Evolutionary conservation across 2,797 vertebrate species (phyloP), one percentile per base, ranked within the genome.

Genomic region (Limosa lapponica): DNA sequence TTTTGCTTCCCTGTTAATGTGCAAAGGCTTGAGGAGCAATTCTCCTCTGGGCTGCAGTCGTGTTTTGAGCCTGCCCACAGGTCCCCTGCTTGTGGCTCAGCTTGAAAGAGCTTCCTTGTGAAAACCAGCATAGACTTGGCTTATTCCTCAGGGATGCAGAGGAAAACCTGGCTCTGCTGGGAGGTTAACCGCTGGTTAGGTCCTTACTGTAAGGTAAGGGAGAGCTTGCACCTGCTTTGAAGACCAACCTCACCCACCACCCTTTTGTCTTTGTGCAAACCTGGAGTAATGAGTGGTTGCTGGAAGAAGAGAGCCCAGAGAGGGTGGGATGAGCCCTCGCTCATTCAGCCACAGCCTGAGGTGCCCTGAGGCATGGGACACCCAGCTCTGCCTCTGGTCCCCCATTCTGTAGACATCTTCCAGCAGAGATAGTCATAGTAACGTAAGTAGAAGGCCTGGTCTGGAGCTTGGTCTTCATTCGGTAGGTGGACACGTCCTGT

Each of bases 91-190:
- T 49, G 16, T 2, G 16, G 73, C 20, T 61, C 39, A 69, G 58
- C 41, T 67, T 72, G 55, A 15, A 66, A 25, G 25, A 55, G 5
- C 11, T 52, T 51, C 22, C 25, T 51, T 17, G 25, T 49, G 55
- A 66, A 85, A 79, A 36, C 28, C 19, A 39, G n/a, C 7, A 9
- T 5, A 44, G 49, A 10, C 15, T 59, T 3, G 13, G 25, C 15
- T 67, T 34, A 1, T 39, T 32, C 22, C 13, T 66, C 0, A 0
- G 10, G 80, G 32, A 32, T 5, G 1, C 0, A 3, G 30, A 41
- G 24, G 25, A 65, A 69, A 92, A n/a, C 20, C 54, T 64, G 66
- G 17, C 30, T 46, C 32, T 83, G 34, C 18, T 32, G 16, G 16
- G 78, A 64, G 13, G 11, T 59, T 0, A 25, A 25, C 15, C 16